A percentile compares a stretch with the other conserved stretches of the same genome.
Conservation (phyloP, 2,888 invertebrate species). For the Drosophila seclusa region DNA sequence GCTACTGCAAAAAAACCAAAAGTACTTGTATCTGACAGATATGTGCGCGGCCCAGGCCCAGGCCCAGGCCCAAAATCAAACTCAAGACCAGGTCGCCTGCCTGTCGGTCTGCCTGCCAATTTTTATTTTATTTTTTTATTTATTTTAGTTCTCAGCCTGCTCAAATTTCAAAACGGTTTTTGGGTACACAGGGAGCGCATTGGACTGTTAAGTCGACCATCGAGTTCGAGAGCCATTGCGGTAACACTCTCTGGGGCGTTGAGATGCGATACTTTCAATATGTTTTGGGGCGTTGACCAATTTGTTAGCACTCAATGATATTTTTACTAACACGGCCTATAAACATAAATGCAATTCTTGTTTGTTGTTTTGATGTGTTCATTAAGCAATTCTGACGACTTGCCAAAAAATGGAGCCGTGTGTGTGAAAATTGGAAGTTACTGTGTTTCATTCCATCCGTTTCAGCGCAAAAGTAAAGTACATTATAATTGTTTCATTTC, state of each 20-base stretch:
- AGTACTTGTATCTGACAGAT: constrained; percentile 50
- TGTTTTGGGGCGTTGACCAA: constrained; percentile 51
- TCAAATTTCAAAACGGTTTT: constrained; percentile 68
- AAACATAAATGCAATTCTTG: constrained; percentile 73
- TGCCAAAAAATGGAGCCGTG: constrained; percentile 13
- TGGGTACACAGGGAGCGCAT: constrained; percentile 52
- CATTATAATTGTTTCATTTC: background rate
- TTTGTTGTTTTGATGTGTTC: constrained; percentile 74
- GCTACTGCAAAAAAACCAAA: constrained; percentile 55
- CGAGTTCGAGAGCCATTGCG: constrained; percentile 32
- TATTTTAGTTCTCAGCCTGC: constrained; percentile 55
- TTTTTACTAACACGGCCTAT: constrained; percentile 15
- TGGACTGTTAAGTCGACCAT: constrained; percentile 64
- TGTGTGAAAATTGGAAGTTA: constrained; percentile 16
- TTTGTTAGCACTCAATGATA: constrained; percentile 45
- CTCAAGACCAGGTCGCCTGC: constrained; percentile 4
- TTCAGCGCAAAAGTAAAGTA: background rate
- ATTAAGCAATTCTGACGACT: constrained; percentile 61
- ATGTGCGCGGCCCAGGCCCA: constrained; percentile 22
- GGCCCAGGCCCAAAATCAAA: constrained; percentile 3
- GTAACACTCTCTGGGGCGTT: constrained; percentile 41
- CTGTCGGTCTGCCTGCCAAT: constrained; percentile 7
- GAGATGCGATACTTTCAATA: constrained; percentile 62
- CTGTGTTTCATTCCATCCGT: background rate
- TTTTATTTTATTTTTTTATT: background rate